Conservation (phyloP, 2,888 invertebrate species). For the Bugula neritina region DNA sequence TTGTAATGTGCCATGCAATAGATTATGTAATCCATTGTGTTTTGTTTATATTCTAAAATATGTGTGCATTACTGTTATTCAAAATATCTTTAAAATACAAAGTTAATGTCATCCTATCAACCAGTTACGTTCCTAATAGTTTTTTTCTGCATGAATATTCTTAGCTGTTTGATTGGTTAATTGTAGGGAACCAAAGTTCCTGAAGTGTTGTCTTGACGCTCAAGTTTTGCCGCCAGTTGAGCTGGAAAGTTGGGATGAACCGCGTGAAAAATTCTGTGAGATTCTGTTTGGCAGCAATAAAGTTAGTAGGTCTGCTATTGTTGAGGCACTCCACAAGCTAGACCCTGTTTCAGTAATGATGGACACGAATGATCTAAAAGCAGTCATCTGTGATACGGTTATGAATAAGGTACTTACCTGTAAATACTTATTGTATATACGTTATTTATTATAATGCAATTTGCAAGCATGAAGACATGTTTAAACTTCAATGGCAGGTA, state of each 20-base stretch:
- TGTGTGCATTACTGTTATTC: no score
- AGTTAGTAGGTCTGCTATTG: neutral
- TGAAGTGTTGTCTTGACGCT: neutral
- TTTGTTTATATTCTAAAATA: no score
- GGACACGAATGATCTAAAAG: neutral
- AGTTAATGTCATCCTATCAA: no score
- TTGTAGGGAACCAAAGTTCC: neutral
- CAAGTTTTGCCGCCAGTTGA: neutral
- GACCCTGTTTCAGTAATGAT: slow-evolving; percentile 8
- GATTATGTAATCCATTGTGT: no score
- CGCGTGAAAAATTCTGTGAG: neutral
- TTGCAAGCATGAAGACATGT: no score
- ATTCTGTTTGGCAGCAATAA: neutral
- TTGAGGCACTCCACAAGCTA: neutral
- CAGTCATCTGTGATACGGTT: neutral
- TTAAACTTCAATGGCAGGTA: no score
- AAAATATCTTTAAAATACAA: no score
- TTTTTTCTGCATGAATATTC: no score
- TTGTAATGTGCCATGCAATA: no score
- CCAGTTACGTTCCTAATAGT: no score
- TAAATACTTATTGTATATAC: no score
- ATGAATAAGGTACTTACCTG: neutral
- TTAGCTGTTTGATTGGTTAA: neutral
- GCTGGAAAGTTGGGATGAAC: slow-evolving; percentile 1
- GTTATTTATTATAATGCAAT: no score